Percentiles rank a stretch among this genome's conserved stretches.
Conservation (phyloP, 2,888 invertebrate genomes). For the Salticus scenicus region DNA sequence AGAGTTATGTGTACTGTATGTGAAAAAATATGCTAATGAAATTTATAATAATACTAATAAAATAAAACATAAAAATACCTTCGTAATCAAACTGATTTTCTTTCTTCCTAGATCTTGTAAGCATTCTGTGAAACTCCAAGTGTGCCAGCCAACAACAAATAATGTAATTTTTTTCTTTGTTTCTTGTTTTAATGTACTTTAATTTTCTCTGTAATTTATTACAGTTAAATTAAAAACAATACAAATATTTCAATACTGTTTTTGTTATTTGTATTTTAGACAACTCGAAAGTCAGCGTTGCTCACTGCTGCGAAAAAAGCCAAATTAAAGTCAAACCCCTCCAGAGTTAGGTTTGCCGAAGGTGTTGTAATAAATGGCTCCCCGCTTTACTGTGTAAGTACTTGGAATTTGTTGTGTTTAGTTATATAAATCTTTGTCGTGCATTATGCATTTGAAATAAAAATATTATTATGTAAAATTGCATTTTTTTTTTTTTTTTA, state of each 20-base stretch:
- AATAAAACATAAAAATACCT: too few relatives aligned
- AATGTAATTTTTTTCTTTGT: slow-evolving; percentile 80
- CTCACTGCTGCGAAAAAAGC: slow-evolving; percentile 92
- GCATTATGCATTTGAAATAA: too few relatives aligned
- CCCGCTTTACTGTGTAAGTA: slow-evolving; percentile 73
- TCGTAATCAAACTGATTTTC: too few relatives aligned
- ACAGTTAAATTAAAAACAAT: not conserved
- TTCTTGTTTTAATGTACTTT: too few relatives aligned
- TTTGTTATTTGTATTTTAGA: slow-evolving; percentile 73
- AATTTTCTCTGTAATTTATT: too few relatives aligned
- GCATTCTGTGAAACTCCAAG: slow-evolving; percentile 84
- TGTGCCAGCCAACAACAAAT: slow-evolving; percentile 87
- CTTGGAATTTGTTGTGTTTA: too few relatives aligned
- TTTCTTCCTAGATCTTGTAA: slow-evolving; percentile 82
- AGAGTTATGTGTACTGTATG: too few relatives aligned
- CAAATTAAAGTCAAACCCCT: slow-evolving; percentile 85
- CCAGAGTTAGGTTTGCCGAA: slow-evolving; percentile 91
- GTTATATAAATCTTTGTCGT: too few relatives aligned
- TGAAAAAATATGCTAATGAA: too few relatives aligned
- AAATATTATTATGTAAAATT: too few relatives aligned
- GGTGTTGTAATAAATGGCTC: slow-evolving; percentile 90
- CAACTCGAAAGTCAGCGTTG: slow-evolving; percentile 85
- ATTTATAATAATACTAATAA: too few relatives aligned
- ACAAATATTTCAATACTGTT: not conserved
- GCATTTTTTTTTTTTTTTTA: too few relatives aligned